These are phyloP conservation scores for Bombycilla garrulus DNA, from an alignment of 2,113 vertebrate species.

Conservation along the genomic window DNA sequence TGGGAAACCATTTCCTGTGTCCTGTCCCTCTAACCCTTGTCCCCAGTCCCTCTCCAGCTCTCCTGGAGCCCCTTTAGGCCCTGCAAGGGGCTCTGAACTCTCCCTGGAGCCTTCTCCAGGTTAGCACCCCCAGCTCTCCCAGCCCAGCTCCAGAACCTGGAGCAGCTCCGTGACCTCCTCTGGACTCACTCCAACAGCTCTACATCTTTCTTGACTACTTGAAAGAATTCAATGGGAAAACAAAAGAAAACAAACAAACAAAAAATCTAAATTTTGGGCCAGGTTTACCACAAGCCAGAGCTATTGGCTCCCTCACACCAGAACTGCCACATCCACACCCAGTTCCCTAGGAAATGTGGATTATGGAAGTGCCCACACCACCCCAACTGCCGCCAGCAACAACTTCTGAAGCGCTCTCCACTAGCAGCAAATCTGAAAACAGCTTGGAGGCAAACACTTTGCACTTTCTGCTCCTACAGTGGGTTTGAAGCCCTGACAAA, in stretches of 20 bases:
- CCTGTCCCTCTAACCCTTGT: neutral
- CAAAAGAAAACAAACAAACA: no score
- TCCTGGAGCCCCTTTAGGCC: neutral
- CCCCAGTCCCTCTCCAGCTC: neutral
- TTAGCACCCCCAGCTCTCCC: neutral
- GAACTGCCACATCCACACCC: no score
- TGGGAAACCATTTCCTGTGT: neutral
- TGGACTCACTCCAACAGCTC: accelerated
- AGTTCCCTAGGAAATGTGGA: accelerated
- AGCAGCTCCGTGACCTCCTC: accelerated
- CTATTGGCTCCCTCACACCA: neutral
- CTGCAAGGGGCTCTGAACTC: neutral
- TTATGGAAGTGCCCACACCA: no score
- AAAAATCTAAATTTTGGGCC: neutral
- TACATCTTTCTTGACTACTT: no score
- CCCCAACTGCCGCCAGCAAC: neutral
- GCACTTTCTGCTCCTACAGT: neutral
- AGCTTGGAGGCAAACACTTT: neutral
- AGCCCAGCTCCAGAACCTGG: neutral
- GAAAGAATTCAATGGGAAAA: neutral
- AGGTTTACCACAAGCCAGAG: neutral
- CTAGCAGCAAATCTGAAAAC: neutral
- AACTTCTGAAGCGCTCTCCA: neutral
- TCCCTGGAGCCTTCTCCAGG: neutral
- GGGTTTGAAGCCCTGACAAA: neutral